Evolutionary conservation across 2,113 vertebrate genomes (phyloP), one percentile per base, ranked within the genome.

Genomic region (Girardinichthys multiradiatus): DNA sequence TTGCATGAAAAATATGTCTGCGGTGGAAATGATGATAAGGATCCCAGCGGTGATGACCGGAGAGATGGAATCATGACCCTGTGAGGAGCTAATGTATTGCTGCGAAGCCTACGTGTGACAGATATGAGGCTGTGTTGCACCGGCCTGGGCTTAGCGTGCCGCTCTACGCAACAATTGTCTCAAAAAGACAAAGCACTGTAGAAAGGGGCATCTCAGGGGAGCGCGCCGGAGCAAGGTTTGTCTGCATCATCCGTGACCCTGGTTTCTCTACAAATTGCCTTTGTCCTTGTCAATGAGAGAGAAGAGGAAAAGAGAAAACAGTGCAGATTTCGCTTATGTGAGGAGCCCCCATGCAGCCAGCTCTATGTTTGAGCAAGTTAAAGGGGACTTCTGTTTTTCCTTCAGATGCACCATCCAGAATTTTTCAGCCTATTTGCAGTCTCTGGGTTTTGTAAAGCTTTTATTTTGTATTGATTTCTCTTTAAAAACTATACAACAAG

Each of bases 191-290:
- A 93, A 92, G 91, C 83, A 81, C 83, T 92, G 86, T 84, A 83
- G 91, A 92, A 90, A 88, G 84, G 63, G 68, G 63, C 30, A 33
- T 90, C 92, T 90, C 92, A 1, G 64, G 92, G 91, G 91, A 93
- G 48, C 26, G 2, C 64, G 80, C 61, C 30, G 82, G 86, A 87
- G 89, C 89, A 90, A 91, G 89, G 90, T 92, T 92, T 87, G 87
- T 81, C 89, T 85, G 68, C 87, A 82, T 80, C 84, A 91, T 87
- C 87, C 80, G 57, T 90, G 90, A 93, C 92, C 92, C 89, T 79
- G 82, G 81, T 83, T 93, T 89, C 82, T 90, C 89, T 76, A 93
- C 90, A 94, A 94, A 93, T 93, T 92, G 90, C 80, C 91, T 94
- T 90, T 92, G 93, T 94, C 92, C 92, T 94, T 93, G 92, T 93